These are phyloP conservation scores for Phymastichus coffea DNA, from an alignment of 1,140 invertebrate genomes.

Conservation along the genomic window DNA sequence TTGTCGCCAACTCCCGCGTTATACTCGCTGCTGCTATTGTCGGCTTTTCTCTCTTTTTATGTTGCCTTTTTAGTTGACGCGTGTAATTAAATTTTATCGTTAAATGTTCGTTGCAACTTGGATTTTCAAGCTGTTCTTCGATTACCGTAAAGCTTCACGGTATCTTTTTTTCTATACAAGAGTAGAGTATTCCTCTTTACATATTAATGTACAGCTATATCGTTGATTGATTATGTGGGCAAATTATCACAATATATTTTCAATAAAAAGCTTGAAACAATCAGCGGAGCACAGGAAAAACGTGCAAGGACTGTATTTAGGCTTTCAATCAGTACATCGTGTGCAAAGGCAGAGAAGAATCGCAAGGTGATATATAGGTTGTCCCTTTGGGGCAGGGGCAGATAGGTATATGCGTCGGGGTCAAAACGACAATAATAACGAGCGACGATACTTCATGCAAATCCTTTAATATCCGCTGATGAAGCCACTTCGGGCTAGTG, in stretches of 20 bases:
- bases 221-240: too few relatives aligned
- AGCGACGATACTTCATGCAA: conserved; percentile 55
- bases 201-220: too few relatives aligned
- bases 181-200: too few relatives aligned
- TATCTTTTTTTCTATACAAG: too few relatives aligned
- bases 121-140: background rate
- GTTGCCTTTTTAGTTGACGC: background rate
- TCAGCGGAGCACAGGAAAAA: too few relatives aligned
- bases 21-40: background rate
- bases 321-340: too few relatives aligned
- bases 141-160: conserved; percentile 1
- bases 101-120: conserved; percentile 7
- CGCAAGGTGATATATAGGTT: too few relatives aligned
- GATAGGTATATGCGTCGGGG: conserved; percentile 4
- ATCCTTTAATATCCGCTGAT: conserved; percentile 58
- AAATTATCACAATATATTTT: too few relatives aligned
- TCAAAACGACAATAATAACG: conserved; percentile 47
- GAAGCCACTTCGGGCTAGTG: conserved; percentile 47
- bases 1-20: conserved; percentile 7
- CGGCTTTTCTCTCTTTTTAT: background rate
- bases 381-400: background rate
- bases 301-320: too few relatives aligned
- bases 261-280: too few relatives aligned
- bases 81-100: conserved; percentile 14
- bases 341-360: too few relatives aligned